phyloP scores from a whole-genome alignment of 2,888 invertebrate species.

The Pandemis cinnamomeana region DNA sequence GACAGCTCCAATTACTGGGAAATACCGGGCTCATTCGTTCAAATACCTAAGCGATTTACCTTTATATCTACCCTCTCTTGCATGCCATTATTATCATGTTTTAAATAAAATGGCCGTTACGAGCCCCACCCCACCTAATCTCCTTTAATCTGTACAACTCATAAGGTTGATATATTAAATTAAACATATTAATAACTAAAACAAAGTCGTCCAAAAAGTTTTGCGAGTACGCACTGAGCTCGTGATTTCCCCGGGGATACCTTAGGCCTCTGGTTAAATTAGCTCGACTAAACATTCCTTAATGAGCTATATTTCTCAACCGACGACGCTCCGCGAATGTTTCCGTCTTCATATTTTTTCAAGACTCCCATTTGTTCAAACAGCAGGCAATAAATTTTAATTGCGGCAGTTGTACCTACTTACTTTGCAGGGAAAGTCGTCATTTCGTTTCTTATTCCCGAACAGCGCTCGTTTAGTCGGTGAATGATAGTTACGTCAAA shows the following conservation, averaged over 20 bases:
- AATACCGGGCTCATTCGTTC: constrained; percentile 69
- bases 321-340: constrained; percentile 62
- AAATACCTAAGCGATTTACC: constrained; percentile 68
- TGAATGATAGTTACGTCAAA: constrained; percentile 5
- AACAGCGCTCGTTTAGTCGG: not conserved
- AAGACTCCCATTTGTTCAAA: constrained; percentile 38
- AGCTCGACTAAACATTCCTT: constrained; percentile 76
- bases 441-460: constrained; percentile 21
- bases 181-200: constrained; percentile 53
- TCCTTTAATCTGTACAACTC: constrained; percentile 46
- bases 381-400: constrained; percentile 39
- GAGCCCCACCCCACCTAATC: constrained; percentile 3
- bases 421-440: constrained; percentile 23
- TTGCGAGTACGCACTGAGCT: constrained; percentile 65
- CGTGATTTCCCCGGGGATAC: constrained; percentile 75
- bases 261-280: constrained; percentile 74
- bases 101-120: constrained; percentile 32
- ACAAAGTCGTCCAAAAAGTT: constrained; percentile 64
- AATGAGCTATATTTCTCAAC: constrained; percentile 75
- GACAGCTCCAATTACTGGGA: constrained; percentile 80
- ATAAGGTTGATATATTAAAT: constrained; percentile 44
- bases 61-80: constrained; percentile 47
- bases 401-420: constrained; percentile 33
- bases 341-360: constrained; percentile 60
- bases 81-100: constrained; percentile 24